phyloP scores from a whole-genome alignment of 2,888 invertebrate genomes.

The Lasioglossum morio region DNA sequence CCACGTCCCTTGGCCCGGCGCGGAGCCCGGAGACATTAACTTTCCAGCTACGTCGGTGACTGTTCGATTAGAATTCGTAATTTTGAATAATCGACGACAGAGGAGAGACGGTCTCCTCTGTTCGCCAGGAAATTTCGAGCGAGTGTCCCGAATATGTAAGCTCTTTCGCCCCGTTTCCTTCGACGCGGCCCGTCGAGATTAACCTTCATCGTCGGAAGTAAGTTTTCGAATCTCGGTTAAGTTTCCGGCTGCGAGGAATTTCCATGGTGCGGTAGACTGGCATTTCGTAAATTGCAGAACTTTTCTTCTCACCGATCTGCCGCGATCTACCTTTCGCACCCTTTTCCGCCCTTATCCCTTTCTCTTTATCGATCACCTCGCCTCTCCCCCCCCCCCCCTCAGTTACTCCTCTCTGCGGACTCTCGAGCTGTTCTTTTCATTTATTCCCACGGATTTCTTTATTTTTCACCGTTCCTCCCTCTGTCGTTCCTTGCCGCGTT shows the following conservation, averaged over 20 bases:
- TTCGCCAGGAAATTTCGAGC: conserved; percentile 56
- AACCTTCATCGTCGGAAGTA: conserved; percentile 69
- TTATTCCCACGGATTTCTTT: conserved; percentile 11
- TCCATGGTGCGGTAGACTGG: conserved; percentile 65
- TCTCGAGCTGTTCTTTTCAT: conserved; percentile 41
- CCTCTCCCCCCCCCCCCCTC: too few relatives aligned
- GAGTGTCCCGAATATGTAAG: conserved; percentile 62
- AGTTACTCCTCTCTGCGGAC: not conserved
- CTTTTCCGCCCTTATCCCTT: not conserved
- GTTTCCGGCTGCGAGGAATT: conserved; percentile 67
- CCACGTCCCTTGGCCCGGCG: not conserved
- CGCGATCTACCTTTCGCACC: conserved; percentile 37
- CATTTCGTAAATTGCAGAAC: conserved; percentile 72
- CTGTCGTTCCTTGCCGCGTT: not conserved
- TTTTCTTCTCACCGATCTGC: conserved; percentile 63
- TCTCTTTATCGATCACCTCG: conserved; percentile 29
- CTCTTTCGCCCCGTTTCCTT: conserved; percentile 52
- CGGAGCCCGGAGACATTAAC: conserved; percentile 40
- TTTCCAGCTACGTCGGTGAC: conserved; percentile 48
- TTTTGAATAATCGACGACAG: conserved; percentile 62
- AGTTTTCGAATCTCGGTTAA: conserved; percentile 70
- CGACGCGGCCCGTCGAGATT: conserved; percentile 59
- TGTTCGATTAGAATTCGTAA: conserved; percentile 57
- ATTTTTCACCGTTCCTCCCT: conserved; percentile 28
- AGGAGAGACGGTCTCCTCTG: conserved; percentile 17